Evolutionary conservation across 2,797 vertebrate genomes (phyloP).

Genomic region (Picus viridis): DNA sequence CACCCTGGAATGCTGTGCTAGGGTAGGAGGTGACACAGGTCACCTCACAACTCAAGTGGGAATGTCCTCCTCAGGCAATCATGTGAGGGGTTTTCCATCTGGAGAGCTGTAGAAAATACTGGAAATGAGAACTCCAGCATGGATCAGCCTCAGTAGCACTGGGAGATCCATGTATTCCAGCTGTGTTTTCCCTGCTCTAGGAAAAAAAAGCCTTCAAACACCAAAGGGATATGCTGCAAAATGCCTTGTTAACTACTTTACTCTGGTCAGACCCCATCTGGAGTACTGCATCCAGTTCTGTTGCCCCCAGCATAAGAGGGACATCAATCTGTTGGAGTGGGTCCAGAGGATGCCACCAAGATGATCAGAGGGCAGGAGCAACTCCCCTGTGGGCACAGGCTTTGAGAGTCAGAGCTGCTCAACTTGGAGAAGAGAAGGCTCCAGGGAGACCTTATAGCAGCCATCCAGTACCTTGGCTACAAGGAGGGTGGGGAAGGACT

Average conservation of each 20-base stretch:
- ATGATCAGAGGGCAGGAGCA: too few species aligned
- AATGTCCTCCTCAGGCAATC: rapidly evolving
- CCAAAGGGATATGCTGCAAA: background rate
- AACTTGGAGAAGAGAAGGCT: too few species aligned
- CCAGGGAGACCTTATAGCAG: too few species aligned
- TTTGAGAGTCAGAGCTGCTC: too few species aligned
- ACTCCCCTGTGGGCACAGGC: too few species aligned
- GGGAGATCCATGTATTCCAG: background rate
- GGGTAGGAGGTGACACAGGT: background rate
- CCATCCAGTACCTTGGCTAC: too few species aligned
- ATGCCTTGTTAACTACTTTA: background rate
- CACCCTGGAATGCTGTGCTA: rapidly evolving
- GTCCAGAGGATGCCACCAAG: too few species aligned
- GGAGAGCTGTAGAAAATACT: background rate
- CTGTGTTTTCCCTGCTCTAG: background rate
- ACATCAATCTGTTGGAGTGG: too few species aligned
- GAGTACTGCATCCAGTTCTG: too few species aligned
- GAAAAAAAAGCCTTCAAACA: background rate
- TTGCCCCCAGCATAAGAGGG: too few species aligned
- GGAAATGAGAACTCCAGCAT: background rate
- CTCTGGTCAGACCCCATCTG: too few species aligned
- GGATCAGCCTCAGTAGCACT: background rate
- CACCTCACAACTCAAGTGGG: background rate
- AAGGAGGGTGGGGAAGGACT: too few species aligned
- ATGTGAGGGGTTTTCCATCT: background rate